A percentile compares a stretch with the other conserved stretches of the same genome.
Conservation (phyloP, 2,113 vertebrate species). For the Glaucomys volans region DNA sequence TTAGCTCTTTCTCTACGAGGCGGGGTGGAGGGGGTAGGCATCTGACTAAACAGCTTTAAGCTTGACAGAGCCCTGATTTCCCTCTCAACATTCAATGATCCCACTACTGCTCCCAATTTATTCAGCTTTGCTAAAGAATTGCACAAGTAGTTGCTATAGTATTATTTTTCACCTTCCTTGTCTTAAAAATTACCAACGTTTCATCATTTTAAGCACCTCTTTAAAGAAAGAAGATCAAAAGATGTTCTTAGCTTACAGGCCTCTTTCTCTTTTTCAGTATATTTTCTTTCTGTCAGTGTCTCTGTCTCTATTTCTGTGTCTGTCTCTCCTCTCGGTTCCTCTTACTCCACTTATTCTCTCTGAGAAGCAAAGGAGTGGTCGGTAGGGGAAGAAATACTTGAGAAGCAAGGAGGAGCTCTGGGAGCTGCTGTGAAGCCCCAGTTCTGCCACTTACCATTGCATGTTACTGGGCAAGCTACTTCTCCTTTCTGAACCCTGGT, state of each 20-base stretch:
- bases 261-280: background rate
- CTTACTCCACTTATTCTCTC: background rate
- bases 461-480: background rate
- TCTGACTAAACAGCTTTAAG: conserved; percentile 42
- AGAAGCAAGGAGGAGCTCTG: background rate
- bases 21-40: background rate
- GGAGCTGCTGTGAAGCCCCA: background rate
- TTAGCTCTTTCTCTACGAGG: background rate
- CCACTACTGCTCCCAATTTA: background rate
- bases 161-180: background rate
- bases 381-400: background rate
- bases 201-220: conserved; percentile 53
- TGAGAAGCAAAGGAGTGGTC: background rate
- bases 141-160: background rate
- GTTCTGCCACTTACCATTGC: background rate
- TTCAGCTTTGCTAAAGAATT: conserved; percentile 41
- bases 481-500: background rate
- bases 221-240: background rate
- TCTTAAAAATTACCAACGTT: conserved; percentile 47
- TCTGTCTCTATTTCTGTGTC: background rate
- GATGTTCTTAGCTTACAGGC: background rate
- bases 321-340: background rate
- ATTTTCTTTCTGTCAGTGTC: background rate
- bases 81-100: background rate
- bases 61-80: conserved; percentile 12